Conservation (phyloP, 2,113 vertebrate genomes). For the Gallinago paraguaiae region DNA sequence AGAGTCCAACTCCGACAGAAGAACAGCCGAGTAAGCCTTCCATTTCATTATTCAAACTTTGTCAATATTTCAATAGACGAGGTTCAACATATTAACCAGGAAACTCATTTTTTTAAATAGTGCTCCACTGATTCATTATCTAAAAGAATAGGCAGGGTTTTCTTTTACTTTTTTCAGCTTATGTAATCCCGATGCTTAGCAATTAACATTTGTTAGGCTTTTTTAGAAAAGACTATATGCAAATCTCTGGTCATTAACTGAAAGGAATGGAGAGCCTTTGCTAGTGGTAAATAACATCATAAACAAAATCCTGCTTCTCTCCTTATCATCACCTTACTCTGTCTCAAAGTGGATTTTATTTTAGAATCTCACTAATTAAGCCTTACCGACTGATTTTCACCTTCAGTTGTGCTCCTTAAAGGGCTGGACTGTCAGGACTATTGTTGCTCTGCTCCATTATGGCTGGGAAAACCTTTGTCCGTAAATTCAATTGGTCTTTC, state of each 20-base stretch:
- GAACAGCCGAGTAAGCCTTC: not conserved
- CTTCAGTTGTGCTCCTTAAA: not conserved
- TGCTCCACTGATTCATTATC: not conserved
- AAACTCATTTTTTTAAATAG: not conserved
- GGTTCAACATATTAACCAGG: not conserved
- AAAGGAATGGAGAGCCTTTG: not conserved
- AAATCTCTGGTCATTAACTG: not conserved
- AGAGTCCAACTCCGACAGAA: not conserved
- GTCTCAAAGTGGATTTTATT: not conserved
- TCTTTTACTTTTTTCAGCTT: not conserved
- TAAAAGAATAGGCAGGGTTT: not conserved
- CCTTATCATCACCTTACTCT: not conserved
- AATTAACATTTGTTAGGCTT: not conserved
- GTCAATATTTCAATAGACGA: not conserved
- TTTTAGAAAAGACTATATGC: not conserved
- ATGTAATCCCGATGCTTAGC: not conserved
- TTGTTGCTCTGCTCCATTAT: not conserved
- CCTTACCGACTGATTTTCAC: not conserved
- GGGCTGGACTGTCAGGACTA: not conserved
- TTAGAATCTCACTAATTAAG: slow-evolving; percentile 12
- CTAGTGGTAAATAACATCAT: not conserved
- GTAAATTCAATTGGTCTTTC: not conserved
- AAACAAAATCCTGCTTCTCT: not conserved
- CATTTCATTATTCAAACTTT: not conserved
- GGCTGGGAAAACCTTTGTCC: not conserved